phyloP scores from a whole-genome alignment of 2,797 vertebrate genomes.

The Paedocypris micromegethes region DNA sequence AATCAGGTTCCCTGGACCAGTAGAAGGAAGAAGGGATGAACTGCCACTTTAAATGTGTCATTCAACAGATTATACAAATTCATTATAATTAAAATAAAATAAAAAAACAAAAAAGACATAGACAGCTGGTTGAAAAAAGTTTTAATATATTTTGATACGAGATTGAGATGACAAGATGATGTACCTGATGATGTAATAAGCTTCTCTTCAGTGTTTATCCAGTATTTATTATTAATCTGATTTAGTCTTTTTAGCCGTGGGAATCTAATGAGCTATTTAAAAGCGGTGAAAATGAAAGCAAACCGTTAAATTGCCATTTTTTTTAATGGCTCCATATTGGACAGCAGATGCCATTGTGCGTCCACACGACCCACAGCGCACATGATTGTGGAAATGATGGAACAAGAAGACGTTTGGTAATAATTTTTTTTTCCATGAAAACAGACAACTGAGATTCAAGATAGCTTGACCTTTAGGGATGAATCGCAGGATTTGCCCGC shows the following conservation, averaged over 20 bases:
- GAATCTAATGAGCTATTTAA: too few species aligned
- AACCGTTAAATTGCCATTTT: neutral
- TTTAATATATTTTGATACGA: too few species aligned
- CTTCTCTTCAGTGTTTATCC: too few species aligned
- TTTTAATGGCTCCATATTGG: slow-evolving; percentile 1
- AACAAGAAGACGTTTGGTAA: neutral
- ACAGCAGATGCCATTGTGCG: slow-evolving; percentile 7
- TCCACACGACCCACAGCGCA: neutral
- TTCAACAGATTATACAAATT: too few species aligned
- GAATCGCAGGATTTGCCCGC: slow-evolving; percentile 45
- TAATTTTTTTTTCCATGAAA: slow-evolving; percentile 43
- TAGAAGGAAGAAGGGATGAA: too few species aligned
- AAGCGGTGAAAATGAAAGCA: neutral
- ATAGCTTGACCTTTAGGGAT: slow-evolving; percentile 51
- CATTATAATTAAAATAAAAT: too few species aligned
- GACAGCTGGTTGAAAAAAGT: too few species aligned
- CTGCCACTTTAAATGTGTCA: too few species aligned
- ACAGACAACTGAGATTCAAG: slow-evolving; percentile 43
- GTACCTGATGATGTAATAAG: too few species aligned
- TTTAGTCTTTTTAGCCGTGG: neutral
- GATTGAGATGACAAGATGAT: too few species aligned
- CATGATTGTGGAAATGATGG: neutral
- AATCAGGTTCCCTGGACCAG: too few species aligned
- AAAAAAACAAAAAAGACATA: too few species aligned
- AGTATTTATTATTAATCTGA: neutral